Evolutionary conservation across 2,797 vertebrate genomes (phyloP).

Genomic region (Peromyscus eremicus): DNA sequence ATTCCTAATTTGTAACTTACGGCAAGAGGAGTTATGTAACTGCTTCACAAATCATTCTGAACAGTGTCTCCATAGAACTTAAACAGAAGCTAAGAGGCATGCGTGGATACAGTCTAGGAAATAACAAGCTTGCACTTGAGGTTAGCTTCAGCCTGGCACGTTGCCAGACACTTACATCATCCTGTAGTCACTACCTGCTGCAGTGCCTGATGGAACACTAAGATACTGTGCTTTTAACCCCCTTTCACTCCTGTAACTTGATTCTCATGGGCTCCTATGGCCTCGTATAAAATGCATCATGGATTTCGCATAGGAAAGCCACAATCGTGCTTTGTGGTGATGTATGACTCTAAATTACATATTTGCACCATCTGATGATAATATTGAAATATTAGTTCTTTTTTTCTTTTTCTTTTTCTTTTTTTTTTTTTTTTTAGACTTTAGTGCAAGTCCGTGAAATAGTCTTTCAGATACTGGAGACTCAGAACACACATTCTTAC

Average conservation of each 20-base stretch:
- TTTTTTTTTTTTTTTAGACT: neutral
- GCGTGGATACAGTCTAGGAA: neutral
- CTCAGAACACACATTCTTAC: neutral
- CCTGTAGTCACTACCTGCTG: slow-evolving; percentile 81
- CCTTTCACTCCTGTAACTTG: slow-evolving; percentile 77
- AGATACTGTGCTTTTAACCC: slow-evolving; percentile 78
- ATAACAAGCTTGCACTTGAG: slow-evolving; percentile 72
- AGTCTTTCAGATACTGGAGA: slow-evolving; percentile 26
- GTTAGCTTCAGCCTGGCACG: slow-evolving; percentile 79
- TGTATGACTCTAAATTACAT: neutral
- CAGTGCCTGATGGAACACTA: slow-evolving; percentile 80
- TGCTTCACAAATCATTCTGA: slow-evolving; percentile 16
- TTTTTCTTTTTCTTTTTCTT: too few relatives aligned
- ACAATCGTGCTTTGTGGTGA: neutral
- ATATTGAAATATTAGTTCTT: slow-evolving; percentile 46
- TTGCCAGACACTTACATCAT: slow-evolving; percentile 82
- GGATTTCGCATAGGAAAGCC: slow-evolving; percentile 62
- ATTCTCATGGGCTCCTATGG: slow-evolving; percentile 65
- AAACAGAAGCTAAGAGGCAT: slow-evolving; percentile 60
- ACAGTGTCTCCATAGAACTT: slow-evolving; percentile 3
- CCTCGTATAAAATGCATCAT: slow-evolving; percentile 4
- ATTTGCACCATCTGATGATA: neutral
- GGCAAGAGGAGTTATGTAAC: neutral
- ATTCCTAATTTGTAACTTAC: slow-evolving; percentile 25
- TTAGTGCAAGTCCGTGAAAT: neutral